phyloP scores from a whole-genome alignment of 2,797 vertebrate species.

The Trichosurus vulpecula region DNA sequence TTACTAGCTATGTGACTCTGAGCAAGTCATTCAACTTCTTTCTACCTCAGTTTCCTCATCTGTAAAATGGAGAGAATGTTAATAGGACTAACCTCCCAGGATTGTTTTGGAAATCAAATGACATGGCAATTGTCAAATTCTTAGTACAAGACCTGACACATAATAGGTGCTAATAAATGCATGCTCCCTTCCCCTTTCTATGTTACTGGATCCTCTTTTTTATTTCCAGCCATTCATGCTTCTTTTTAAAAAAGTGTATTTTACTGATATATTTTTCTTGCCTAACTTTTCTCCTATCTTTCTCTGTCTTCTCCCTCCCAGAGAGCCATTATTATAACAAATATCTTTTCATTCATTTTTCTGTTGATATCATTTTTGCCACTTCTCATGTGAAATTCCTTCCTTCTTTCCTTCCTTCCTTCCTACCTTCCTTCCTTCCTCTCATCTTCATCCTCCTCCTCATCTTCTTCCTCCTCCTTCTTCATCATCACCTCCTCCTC shows the following conservation, averaged over 20 bases:
- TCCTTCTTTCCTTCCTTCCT: too few species aligned
- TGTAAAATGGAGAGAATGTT: background rate
- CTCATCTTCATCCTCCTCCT: too few species aligned
- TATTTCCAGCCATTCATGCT: background rate
- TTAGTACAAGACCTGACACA: background rate
- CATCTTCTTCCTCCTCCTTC: too few species aligned
- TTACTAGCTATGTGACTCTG: background rate
- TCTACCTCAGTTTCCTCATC: background rate
- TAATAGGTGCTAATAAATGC: background rate
- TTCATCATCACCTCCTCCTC: background rate
- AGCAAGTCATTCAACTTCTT: background rate
- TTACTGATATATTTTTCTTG: background rate
- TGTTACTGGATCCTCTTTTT: background rate
- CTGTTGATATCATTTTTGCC: background rate
- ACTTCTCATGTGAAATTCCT: background rate
- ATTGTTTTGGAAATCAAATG: background rate
- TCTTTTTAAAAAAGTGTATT: background rate
- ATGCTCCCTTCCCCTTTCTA: background rate
- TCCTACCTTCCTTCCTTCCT: too few species aligned
- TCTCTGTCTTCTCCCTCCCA: background rate
- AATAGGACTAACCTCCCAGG: background rate
- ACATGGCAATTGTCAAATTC: background rate
- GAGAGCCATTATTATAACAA: background rate
- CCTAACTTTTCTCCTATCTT: background rate
- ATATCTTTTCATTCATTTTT: background rate